A percentile compares a stretch with the other conserved stretches of the same genome.
These are phyloP conservation scores for Oophaga sylvatica DNA, from an alignment of 2,797 vertebrate species.

Conservation along the genomic window DNA sequence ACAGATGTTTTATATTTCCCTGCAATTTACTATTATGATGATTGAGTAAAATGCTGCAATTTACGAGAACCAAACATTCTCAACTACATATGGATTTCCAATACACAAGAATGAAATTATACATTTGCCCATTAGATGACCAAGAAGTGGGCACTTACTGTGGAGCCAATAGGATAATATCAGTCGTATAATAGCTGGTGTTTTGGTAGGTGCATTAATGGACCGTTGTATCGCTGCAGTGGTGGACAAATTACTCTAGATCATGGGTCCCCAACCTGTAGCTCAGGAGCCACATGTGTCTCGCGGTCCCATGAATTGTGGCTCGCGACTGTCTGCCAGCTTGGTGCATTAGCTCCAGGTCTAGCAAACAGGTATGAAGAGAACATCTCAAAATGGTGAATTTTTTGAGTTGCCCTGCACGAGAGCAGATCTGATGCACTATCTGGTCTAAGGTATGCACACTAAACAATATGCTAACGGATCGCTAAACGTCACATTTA, in stretches of 20 bases:
- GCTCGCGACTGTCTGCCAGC: too few species aligned
- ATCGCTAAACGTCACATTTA: too few species aligned
- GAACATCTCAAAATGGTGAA: too few species aligned
- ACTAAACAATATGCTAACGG: too few species aligned
- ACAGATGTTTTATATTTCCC: background rate
- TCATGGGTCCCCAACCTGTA: too few species aligned
- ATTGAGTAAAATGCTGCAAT: background rate
- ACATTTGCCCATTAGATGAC: background rate
- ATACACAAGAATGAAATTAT: background rate
- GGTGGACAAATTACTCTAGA: background rate
- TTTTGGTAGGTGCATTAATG: background rate
- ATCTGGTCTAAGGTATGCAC: too few species aligned
- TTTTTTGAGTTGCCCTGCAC: too few species aligned
- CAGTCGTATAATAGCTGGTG: background rate
- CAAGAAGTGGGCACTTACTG: background rate
- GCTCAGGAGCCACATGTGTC: too few species aligned
- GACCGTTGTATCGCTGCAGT: background rate
- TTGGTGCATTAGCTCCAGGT: too few species aligned
- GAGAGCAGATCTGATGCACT: too few species aligned
- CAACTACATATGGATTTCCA: background rate
- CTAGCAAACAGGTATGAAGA: too few species aligned
- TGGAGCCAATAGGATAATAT: background rate
- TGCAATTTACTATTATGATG: background rate
- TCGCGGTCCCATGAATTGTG: too few species aligned
- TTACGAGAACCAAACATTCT: background rate